Evolutionary conservation across 1,140 invertebrate species (phyloP).

Genomic region (Planococcus citri): DNA sequence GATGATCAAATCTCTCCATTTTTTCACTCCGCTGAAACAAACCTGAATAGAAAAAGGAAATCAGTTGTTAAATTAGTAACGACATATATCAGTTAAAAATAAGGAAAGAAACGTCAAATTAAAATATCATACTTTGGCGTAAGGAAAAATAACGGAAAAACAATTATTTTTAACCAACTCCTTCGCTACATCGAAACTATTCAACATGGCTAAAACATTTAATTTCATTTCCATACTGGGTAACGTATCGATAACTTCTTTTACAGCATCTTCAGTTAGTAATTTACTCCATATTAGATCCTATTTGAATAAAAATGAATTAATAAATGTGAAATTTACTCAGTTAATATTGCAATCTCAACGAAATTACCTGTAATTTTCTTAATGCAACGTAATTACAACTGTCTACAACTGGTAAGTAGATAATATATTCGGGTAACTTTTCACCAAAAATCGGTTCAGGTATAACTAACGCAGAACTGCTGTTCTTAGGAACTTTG

Average conservation of each 20-base stretch:
- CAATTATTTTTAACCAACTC: neutral
- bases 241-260: neutral
- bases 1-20: slow-evolving; percentile 9
- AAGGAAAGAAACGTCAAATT: too few relatives aligned
- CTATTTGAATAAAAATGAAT: neutral
- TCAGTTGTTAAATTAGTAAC: too few relatives aligned
- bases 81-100: too few relatives aligned
- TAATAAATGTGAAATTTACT: neutral
- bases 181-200: neutral
- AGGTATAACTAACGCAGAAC: neutral
- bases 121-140: slow-evolving; percentile 6
- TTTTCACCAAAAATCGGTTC: neutral
- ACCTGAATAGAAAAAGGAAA: neutral
- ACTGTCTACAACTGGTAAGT: neutral
- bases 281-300: slow-evolving; percentile 9
- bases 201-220: neutral
- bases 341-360: neutral
- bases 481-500: neutral
- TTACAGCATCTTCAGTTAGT: neutral
- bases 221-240: neutral
- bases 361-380: neutral
- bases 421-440: neutral
- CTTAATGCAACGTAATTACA: neutral
- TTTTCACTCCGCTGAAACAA: neutral
- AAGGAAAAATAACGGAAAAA: neutral